Evolutionary conservation across 1,140 invertebrate genomes (phyloP), one percentile per base, ranked within the genome.

Genomic region (Drosophila azteca): DNA sequence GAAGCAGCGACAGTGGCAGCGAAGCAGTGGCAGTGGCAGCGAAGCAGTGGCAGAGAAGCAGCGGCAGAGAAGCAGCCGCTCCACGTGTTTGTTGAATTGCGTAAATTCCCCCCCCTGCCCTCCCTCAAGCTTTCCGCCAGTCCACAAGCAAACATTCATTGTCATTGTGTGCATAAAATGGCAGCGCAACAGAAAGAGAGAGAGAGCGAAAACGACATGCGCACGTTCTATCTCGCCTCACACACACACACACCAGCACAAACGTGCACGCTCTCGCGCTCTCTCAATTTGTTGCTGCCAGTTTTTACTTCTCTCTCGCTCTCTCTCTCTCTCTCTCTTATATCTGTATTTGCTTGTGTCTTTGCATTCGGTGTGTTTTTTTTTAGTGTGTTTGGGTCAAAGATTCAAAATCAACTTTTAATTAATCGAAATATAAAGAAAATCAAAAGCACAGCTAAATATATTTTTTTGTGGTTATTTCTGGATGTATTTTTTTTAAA

Each of bases 61-160:
- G 43, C 41, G 24, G 61, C 77, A 48, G 77, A 79, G 73, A 68
- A 66, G 79, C 48, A 26, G 54, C 26, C 51, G 66, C 84, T 87
- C 71, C 83, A 88, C 83, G 83, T 88, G 83, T 83, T 87, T 87
- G 70, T 64, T 79, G 67, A 66, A 79, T 87, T 88, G 83, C 82
- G 82, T 85, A 85, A 85, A 85, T 80, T 73, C 41, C 44, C 48
- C 4, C 20, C 53, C 11, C 26, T 26, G n/a, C 67, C 20, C 26
- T 26, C 17, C 67, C 20, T 45, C n/a, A 8, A n/a, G 5, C 11
- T 26, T 6, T 44, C 20, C 6, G 24, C 20, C 15, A 22, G 6
- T 53, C 46, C 39, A 35, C 39, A 71, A 61, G 69, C 68, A 52
- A 29, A 22, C 45, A 76, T 54, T 75, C 54, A 66, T 58, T 76